A percentile compares a stretch with the other conserved stretches of the same genome.
These are phyloP conservation scores for Pseudochirops cupreus DNA, from an alignment of 2,797 vertebrate species.

Conservation along the genomic window DNA sequence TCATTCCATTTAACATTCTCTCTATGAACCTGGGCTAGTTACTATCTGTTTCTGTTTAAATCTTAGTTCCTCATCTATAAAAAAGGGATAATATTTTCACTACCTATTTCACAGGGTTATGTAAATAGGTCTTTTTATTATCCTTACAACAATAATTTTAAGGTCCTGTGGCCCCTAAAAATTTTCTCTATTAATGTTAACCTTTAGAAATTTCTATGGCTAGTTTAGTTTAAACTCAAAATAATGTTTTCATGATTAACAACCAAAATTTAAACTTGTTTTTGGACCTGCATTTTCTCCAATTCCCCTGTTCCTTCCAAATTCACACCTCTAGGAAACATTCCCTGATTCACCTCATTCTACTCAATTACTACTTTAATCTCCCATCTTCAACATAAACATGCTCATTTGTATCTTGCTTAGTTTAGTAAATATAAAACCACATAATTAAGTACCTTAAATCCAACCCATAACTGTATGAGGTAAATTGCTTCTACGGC, in stretches of 20 bases:
- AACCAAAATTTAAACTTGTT: background rate
- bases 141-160: background rate
- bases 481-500: background rate
- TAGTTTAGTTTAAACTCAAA: conserved; percentile 1
- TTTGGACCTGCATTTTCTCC: background rate
- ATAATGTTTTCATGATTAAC: background rate
- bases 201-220: conserved; percentile 29
- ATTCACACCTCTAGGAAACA: conserved; percentile 14
- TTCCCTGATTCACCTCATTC: conserved; percentile 6
- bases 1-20: background rate
- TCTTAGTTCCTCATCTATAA: background rate
- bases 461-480: background rate
- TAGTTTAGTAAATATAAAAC: background rate
- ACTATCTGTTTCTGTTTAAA: too few species aligned
- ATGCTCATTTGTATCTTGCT: background rate
- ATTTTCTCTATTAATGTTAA: conserved; percentile 18
- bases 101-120: background rate
- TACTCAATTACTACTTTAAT: conserved; percentile 40
- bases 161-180: background rate
- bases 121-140: background rate
- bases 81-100: background rate
- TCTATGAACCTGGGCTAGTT: background rate
- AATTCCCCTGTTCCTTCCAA: conserved; percentile 1
- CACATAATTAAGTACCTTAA: background rate
- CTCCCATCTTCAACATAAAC: conserved; percentile 7